Evolutionary conservation across 1,140 invertebrate genomes (phyloP).

Genomic region (Caerostris darwini): DNA sequence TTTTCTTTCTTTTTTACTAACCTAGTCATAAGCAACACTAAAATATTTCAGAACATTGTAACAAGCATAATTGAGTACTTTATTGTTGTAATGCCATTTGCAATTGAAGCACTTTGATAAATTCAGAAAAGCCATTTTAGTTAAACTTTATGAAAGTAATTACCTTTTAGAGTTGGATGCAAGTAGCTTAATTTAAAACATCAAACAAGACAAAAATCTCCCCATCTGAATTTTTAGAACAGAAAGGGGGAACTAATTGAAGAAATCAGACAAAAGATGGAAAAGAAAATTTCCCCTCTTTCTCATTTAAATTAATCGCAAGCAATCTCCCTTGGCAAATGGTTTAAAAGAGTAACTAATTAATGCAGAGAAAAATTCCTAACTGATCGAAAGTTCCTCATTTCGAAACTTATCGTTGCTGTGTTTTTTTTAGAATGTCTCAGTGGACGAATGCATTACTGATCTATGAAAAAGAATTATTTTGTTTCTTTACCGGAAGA

Average conservation of each 20-base stretch:
- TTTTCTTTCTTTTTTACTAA: too few species aligned
- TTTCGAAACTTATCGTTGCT: conserved; percentile 9
- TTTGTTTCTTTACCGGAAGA: too few species aligned
- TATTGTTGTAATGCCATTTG: background rate
- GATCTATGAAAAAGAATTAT: background rate
- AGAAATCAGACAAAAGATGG: background rate
- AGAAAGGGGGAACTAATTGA: background rate
- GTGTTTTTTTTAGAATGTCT: background rate
- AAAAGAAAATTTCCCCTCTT: background rate
- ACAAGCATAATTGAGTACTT: too few species aligned
- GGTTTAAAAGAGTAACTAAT: conserved; percentile 21
- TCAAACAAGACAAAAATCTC: background rate
- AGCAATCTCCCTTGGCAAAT: background rate
- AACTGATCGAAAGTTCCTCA: background rate
- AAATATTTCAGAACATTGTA: too few species aligned
- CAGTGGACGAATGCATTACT: background rate
- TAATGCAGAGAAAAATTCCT: conserved; percentile 23
- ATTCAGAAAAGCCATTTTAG: background rate
- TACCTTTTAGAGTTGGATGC: background rate
- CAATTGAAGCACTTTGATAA: background rate
- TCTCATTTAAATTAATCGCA: conserved; percentile 10
- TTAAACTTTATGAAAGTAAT: background rate
- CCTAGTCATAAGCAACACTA: too few species aligned
- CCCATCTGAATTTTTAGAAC: background rate
- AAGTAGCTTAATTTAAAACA: background rate